Evolutionary conservation across 2,888 invertebrate species (phyloP), one percentile per base, ranked within the genome.

Genomic region (Oligia latruncula): DNA sequence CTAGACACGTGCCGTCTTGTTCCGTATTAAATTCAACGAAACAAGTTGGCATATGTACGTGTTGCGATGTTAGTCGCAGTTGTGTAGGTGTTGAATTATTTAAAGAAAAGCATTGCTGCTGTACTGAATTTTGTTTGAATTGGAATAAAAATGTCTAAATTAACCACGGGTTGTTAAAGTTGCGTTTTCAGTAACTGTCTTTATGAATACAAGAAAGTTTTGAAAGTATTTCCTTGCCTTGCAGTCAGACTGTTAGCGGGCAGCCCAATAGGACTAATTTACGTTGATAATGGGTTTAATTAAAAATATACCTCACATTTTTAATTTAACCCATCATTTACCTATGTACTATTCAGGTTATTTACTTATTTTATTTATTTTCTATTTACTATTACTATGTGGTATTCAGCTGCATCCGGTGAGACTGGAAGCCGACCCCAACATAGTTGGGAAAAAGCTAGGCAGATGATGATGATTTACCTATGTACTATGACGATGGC

Each of bases 21-120:
- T 88, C 77, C 75, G 83, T 88, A 74, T 88, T 88, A 88, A 88
- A 87, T 81, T 86, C 87, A 76, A 76, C 72, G 70, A 71, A 88
- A 80, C 87, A 83, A 79, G 77, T 83, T 77, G 77, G n/a, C 55
- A 77, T n/a, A 64, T 67, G 77, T 72, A 58, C 77, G 66, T 78
- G 73, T 76, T 17, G 65, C 68, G 35, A 74, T 72, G 77, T 76
- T 62, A 65, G 58, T 52, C 20, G 29, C 58, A 65, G 65, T 73
- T 80, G 72, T 84, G 70, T 58, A 66, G 66, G 29, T 65, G 46
- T 55, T 15, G 62, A 60, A 43, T 35, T 65, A 58, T 35, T 15
- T 43, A 20, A 49, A 76, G 40, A 71, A 71, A 72, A 68, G 11
- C 35, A 67, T 64, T 84, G 71, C 15, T 49, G 11, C 15, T 55